Evolutionary conservation across 2,797 vertebrate species (phyloP).

Genomic region (Okamejei kenojei): DNA sequence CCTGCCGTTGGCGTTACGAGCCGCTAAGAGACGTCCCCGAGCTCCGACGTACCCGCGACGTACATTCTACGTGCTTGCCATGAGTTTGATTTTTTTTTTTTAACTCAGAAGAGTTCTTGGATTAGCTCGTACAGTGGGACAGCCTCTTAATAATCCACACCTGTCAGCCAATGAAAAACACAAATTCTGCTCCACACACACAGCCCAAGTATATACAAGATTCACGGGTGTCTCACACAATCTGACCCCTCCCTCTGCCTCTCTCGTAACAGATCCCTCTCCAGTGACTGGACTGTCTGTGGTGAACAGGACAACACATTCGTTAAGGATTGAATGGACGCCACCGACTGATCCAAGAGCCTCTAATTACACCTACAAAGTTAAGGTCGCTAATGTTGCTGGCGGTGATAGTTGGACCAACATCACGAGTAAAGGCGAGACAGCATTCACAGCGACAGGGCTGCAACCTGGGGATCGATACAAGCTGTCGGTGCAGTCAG

Average conservation of each 20-base stretch:
- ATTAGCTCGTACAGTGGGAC: no score
- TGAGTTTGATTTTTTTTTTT: no score
- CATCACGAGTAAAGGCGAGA: neutral
- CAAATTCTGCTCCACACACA: no score
- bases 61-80: no score
- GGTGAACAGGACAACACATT: neutral
- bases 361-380: neutral
- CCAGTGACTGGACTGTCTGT: neutral
- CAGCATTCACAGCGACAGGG: neutral
- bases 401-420: neutral
- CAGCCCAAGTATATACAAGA: no score
- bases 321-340: neutral
- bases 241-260: neutral
- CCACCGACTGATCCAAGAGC: neutral
- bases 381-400: neutral
- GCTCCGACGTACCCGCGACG: no score
- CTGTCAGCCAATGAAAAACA: no score
- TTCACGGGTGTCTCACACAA: no score
- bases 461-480: neutral
- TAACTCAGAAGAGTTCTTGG: no score
- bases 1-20: no score
- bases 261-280: neutral
- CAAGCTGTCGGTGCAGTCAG: neutral
- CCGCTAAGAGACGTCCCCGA: no score
- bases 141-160: no score